Conservation (phyloP, 2,888 invertebrate species). For the Drosophila paramelanica region DNA sequence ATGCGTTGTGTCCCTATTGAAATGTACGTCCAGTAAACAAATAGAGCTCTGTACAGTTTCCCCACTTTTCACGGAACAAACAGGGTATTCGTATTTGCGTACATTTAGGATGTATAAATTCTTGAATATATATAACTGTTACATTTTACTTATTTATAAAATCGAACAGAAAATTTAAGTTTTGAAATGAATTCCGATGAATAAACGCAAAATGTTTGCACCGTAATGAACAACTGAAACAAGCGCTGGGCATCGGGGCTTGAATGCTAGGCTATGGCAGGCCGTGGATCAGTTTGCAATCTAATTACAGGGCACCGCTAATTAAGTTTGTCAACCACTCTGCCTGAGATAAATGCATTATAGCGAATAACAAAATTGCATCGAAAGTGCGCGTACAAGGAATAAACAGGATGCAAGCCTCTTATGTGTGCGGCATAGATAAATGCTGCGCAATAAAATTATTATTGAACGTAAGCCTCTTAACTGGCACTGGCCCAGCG, state of each 20-base stretch:
- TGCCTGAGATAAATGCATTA: not conserved
- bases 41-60: conserved; percentile 35
- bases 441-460: conserved; percentile 22
- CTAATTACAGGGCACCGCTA: not conserved
- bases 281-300: not conserved
- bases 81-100: not conserved
- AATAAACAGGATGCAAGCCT: not conserved
- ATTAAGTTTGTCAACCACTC: not conserved
- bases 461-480: conserved; percentile 22
- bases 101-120: not conserved
- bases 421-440: not conserved
- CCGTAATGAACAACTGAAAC: too few species aligned
- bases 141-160: too few species aligned
- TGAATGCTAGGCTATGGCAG: too few species aligned
- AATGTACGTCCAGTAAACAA: conserved; percentile 64
- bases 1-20: conserved; percentile 71
- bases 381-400: not conserved
- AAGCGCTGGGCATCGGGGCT: too few species aligned
- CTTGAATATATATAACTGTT: not conserved
- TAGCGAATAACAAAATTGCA: not conserved
- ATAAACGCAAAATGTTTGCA: too few species aligned
- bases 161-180: too few species aligned
- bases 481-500: conserved; percentile 1
- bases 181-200: too few species aligned
- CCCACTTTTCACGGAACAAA: conserved; percentile 10